Evolutionary conservation across 2,113 vertebrate genomes (phyloP).

Genomic region (Cromileptes altivelis): DNA sequence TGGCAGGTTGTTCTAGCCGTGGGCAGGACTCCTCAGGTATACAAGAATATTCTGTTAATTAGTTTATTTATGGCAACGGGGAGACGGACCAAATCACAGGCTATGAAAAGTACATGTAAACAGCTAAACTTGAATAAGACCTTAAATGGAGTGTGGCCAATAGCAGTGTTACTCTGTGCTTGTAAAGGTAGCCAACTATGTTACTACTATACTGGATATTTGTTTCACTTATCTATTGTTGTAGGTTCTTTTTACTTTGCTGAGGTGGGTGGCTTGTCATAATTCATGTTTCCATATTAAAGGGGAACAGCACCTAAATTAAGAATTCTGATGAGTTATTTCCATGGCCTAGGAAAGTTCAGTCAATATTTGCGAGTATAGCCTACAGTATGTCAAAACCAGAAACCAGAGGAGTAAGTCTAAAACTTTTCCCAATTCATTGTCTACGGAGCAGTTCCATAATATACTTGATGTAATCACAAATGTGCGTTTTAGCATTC

Average conservation of each 20-base stretch:
- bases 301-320: no score
- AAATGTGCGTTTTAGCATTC: no score
- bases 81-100: neutral
- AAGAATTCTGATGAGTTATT: no score
- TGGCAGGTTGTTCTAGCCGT: neutral
- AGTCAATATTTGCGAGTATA: no score
- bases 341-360: no score
- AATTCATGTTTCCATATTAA: neutral
- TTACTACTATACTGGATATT: neutral
- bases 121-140: neutral
- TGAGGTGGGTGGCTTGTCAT: neutral
- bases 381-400: no score
- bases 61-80: conserved; percentile 6
- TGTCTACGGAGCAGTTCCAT: no score
- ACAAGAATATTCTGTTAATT: conserved; percentile 21
- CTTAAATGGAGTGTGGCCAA: neutral
- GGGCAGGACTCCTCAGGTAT: neutral
- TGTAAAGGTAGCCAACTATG: neutral
- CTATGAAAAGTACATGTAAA: neutral
- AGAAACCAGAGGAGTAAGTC: no score
- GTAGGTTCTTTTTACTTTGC: neutral
- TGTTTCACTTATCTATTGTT: neutral
- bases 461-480: no score
- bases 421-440: no score
- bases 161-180: neutral